phyloP scores from a whole-genome alignment of 2,113 vertebrate genomes.

The Setophaga coronata region DNA sequence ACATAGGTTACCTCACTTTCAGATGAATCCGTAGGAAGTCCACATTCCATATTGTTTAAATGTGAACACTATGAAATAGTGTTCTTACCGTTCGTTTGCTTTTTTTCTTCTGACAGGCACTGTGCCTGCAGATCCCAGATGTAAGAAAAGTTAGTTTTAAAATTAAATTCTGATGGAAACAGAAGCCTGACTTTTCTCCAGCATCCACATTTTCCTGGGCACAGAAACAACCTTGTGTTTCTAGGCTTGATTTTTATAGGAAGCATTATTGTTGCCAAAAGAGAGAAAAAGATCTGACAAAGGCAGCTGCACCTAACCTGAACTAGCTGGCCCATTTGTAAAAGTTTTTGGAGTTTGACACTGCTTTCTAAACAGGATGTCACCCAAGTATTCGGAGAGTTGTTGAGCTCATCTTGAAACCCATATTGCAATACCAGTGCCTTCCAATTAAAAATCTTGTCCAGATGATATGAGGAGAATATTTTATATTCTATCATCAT shows the following conservation, averaged over 20 bases:
- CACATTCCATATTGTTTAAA: not conserved
- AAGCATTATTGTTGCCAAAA: not conserved
- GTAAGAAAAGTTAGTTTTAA: not conserved
- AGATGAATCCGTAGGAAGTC: not conserved
- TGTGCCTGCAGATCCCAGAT: not conserved
- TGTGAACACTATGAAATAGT: not conserved
- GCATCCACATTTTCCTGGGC: not conserved
- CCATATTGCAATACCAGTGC: not conserved
- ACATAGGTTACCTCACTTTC: fast-evolving
- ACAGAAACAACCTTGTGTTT: not conserved
- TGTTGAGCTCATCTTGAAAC: not conserved
- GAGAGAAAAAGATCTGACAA: not conserved
- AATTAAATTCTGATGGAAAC: not conserved
- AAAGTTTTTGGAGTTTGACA: not conserved
- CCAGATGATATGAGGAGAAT: not conserved
- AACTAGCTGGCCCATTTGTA: not conserved
- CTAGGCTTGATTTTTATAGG: not conserved
- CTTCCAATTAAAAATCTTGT: not conserved
- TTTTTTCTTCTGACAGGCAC: not conserved
- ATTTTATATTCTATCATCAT: not conserved
- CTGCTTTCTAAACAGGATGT: not conserved
- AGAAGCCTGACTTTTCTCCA: not conserved
- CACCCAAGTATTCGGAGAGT: not conserved
- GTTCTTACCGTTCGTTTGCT: not conserved
- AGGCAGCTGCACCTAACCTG: not conserved